Evolutionary conservation across 2,888 invertebrate species (phyloP).

Genomic region (Philereme vetulata): DNA sequence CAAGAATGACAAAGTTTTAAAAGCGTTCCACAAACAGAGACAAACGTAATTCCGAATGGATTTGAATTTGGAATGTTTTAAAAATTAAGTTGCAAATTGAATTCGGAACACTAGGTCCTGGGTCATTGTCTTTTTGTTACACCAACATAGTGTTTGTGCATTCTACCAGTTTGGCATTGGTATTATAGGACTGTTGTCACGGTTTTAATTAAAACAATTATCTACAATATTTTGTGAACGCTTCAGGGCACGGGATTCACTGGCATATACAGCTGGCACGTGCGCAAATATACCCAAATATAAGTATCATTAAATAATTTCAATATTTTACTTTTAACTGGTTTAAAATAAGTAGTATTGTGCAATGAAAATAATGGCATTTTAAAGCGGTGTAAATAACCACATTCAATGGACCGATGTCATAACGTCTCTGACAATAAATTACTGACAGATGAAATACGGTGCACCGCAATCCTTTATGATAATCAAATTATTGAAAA

Average conservation of each 20-base stretch:
- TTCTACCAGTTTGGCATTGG: conserved; percentile 13
- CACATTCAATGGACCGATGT: conserved; percentile 52
- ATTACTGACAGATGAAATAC: conserved; percentile 60
- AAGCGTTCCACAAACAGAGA: conserved; percentile 35
- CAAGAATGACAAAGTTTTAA: conserved; percentile 40
- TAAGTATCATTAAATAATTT: too few species aligned
- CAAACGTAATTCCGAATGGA: conserved; percentile 34
- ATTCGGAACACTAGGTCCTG: conserved; percentile 21
- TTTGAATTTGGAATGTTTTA: conserved; percentile 39
- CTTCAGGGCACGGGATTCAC: too few species aligned
- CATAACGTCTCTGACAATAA: conserved; percentile 59
- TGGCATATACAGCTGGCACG: too few species aligned
- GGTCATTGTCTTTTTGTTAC: conserved; percentile 23
- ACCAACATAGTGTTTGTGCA: conserved; percentile 11
- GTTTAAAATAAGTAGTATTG: not conserved
- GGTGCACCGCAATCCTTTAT: conserved; percentile 41
- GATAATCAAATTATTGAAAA: conserved; percentile 18
- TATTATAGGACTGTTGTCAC: conserved; percentile 3
- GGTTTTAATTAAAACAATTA: conserved; percentile 10
- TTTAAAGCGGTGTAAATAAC: conserved; percentile 50
- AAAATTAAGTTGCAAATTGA: conserved; percentile 34
- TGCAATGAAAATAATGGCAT: conserved; percentile 11
- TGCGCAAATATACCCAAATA: too few species aligned
- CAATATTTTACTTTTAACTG: not conserved
- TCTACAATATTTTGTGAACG: not conserved